These are phyloP conservation scores for Eupelmus urozonus DNA, from an alignment of 2,888 invertebrate species.

Conservation along the genomic window DNA sequence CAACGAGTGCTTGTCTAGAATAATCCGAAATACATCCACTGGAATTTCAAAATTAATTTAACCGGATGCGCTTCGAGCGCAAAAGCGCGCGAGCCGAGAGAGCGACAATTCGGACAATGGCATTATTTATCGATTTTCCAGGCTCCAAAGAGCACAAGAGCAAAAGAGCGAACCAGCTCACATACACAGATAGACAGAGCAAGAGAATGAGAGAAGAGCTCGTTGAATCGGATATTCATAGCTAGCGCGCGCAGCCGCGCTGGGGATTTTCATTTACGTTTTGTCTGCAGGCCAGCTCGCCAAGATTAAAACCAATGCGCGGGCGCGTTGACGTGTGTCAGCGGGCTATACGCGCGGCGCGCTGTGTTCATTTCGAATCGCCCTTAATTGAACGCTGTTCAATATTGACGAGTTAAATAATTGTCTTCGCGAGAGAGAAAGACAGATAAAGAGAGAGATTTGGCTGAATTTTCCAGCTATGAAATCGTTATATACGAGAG, in stretches of 20 bases:
- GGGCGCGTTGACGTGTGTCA: conserved; percentile 32
- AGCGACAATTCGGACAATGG: conserved; percentile 36
- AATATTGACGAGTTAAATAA: conserved; percentile 67
- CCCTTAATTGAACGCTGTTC: conserved; percentile 67
- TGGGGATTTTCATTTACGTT: conserved; percentile 53
- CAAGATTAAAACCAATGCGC: conserved; percentile 41
- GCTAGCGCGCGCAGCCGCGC: conserved; percentile 22
- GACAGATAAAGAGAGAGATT: neutral
- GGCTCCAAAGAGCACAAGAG: conserved; percentile 4
- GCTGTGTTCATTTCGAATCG: conserved; percentile 65
- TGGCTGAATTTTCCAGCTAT: neutral
- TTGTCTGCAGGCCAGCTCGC: neutral
- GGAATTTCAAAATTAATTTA: neutral
- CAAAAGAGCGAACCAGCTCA: neutral
- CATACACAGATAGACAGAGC: too few relatives aligned
- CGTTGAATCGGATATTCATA: conserved; percentile 43
- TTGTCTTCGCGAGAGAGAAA: conserved; percentile 60
- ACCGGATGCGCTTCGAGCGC: neutral
- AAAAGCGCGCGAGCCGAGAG: neutral
- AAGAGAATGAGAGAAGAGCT: conserved; percentile 5
- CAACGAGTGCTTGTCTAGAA: too few relatives aligned
- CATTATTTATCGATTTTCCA: conserved; percentile 54
- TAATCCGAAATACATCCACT: neutral
- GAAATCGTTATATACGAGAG: conserved; percentile 20
- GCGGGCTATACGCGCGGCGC: neutral